phyloP scores from a whole-genome alignment of 2,113 vertebrate genomes.

The Macrotus californicus region DNA sequence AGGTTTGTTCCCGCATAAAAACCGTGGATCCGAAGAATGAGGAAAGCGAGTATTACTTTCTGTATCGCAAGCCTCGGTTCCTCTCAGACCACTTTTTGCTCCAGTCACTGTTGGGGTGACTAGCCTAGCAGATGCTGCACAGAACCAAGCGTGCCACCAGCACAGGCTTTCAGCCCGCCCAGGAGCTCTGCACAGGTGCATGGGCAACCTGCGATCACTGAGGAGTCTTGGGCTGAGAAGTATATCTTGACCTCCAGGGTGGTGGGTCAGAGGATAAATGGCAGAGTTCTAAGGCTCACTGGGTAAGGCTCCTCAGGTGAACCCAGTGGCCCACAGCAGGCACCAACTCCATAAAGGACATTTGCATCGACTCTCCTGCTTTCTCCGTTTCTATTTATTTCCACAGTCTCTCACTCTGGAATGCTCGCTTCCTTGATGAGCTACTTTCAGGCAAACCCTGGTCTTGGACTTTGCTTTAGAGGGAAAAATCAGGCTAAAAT shows the following conservation, averaged over 20 bases:
- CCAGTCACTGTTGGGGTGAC: accelerated
- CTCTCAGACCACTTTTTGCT: neutral
- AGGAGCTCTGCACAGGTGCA: accelerated
- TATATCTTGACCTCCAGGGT: accelerated
- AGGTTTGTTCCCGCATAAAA: neutral
- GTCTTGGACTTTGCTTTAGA: neutral
- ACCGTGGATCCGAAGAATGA: neutral
- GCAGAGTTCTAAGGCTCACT: neutral
- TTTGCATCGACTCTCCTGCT: neutral
- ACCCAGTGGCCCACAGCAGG: neutral
- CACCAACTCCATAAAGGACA: too few relatives aligned
- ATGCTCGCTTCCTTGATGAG: neutral
- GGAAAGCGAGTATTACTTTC: neutral
- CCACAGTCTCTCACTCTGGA: neutral
- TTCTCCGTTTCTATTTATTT: neutral
- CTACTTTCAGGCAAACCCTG: neutral
- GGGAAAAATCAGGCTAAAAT: neutral
- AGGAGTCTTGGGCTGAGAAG: accelerated
- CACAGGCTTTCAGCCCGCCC: accelerated
- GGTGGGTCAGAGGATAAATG: accelerated
- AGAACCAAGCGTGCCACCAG: accelerated
- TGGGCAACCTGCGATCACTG: accelerated
- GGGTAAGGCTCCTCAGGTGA: neutral
- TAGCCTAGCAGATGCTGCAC: accelerated
- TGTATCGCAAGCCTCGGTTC: accelerated